Base-by-base conservation (phyloP, 2,113 vertebrate genomes). In the Axis porcinus region DNA sequence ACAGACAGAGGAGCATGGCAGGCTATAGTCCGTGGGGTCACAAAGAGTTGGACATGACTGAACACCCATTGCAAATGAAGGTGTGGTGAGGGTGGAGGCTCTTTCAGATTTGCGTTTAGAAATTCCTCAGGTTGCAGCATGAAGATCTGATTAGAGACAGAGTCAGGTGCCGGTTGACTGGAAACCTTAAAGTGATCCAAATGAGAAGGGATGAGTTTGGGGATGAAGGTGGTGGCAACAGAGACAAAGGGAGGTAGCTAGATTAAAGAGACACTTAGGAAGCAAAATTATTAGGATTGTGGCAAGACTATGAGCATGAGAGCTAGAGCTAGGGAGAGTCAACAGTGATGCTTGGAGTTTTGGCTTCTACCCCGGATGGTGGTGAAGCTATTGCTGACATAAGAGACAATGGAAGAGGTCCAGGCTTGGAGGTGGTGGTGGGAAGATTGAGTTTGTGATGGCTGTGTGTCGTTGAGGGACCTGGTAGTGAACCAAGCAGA, bases 41-140 rank as follows among this genome's bases (percentile, higher is more conserved):
- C 36, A 76, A 27, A 43, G 12, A 43, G 36, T 43, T 3, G 6
- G 70, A 3, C 70, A 76, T 0, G 5, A 76, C 70, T 43, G 70
- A 43, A 27, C 6, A 76, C 36, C 23, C 12, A 23, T 76, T 13
- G 70, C 23, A 43, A 76, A 52, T 15, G 50, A 78, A 62, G 83
- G 4, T 4, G 5, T 40, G 16, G 7, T 4, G 5, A 57, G 10
- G 3, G 28, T n/a, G 13, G 2, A 9, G 14, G 27, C 16, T 9
- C 28, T 70, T 21, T 52, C 2, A 54, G 28, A 89, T 58, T 74
- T 78, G 4, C 14, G 36, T 76, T 89, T 81, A 64, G 81, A 82
- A 83, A 81, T 36, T 19, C 30, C 36, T 86, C 50, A 67, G 84
- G 45, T n/a, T 86, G n/a, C 43, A 82, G 1, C 33, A 13, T 14